Evolutionary conservation across 2,797 vertebrate genomes (phyloP).

Genomic region (Tenualosa ilisha): DNA sequence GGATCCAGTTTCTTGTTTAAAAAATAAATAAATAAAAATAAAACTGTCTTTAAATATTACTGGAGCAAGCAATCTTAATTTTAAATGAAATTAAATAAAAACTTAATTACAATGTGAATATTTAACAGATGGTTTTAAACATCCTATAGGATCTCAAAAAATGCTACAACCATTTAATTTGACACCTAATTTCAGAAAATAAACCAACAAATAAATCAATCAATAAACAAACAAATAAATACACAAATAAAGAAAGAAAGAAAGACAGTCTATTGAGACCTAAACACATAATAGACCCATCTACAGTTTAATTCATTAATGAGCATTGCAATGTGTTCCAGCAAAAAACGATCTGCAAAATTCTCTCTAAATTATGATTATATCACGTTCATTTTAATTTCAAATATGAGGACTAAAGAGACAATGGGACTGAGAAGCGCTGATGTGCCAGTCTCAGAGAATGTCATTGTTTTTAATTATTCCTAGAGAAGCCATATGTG

Average conservation of each 20-base stretch:
- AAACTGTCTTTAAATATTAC: no score
- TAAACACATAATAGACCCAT: neutral
- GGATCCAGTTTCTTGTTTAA: no score
- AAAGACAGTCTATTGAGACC: neutral
- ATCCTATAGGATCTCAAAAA: neutral
- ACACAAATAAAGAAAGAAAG: no score
- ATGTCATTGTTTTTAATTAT: conserved; percentile 38
- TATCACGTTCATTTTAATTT: conserved; percentile 37
- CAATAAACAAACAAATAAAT: no score
- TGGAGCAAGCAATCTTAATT: neutral
- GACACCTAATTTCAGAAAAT: neutral
- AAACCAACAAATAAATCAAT: no score
- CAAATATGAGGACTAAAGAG: conserved; percentile 40
- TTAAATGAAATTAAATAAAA: no score
- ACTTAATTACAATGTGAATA: neutral
- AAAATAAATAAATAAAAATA: no score
- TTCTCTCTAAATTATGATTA: neutral
- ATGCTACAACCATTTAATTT: neutral
- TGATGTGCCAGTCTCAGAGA: conserved; percentile 25
- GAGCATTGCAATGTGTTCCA: neutral
- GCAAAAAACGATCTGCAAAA: conserved; percentile 13
- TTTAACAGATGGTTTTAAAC: neutral
- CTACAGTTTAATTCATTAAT: neutral
- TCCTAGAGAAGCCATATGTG: conserved; percentile 25
- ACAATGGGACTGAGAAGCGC: neutral